Percentiles rank a stretch among this genome's conserved stretches.
These are phyloP conservation scores for Haliclona indistincta DNA, from an alignment of 37 sponge, comb jelly and placozoan genomes.

Conservation along the genomic window DNA sequence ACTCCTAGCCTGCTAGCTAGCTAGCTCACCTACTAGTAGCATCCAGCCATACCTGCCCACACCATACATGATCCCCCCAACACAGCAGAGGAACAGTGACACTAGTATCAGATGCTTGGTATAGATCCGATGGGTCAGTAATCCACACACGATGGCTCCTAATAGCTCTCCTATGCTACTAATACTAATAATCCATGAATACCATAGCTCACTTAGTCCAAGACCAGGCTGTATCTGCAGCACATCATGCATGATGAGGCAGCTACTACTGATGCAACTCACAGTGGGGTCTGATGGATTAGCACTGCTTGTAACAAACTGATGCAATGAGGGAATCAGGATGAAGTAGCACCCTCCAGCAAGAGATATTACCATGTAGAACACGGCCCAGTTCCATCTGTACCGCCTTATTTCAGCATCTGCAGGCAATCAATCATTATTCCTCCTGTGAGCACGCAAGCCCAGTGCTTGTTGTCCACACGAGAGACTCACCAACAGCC, in stretches of 20 bases:
- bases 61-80: constrained; percentile 30
- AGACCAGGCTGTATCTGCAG: constrained; percentile 38
- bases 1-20: neutral
- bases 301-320: constrained; percentile 45
- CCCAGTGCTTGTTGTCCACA: no score
- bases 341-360: constrained; percentile 5
- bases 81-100: neutral
- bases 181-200: constrained; percentile 23
- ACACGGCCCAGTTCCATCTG: constrained; percentile 47
- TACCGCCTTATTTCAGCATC: no score
- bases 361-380: neutral
- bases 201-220: constrained; percentile 40
- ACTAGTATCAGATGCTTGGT: constrained; percentile 22
- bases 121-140: neutral
- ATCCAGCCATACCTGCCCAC: constrained; percentile 37
- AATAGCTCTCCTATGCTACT: constrained; percentile 39
- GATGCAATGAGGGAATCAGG: constrained; percentile 31
- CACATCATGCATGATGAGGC: neutral
- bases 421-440: no score
- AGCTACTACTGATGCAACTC: neutral
- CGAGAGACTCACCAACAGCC: no score
- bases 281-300: constrained; percentile 16
- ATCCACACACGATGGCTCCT: constrained; percentile 16
- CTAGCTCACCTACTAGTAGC: constrained; percentile 24
- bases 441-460: no score